phyloP scores from a whole-genome alignment of 2,888 invertebrate species.

The Napeogenes sylphis region DNA sequence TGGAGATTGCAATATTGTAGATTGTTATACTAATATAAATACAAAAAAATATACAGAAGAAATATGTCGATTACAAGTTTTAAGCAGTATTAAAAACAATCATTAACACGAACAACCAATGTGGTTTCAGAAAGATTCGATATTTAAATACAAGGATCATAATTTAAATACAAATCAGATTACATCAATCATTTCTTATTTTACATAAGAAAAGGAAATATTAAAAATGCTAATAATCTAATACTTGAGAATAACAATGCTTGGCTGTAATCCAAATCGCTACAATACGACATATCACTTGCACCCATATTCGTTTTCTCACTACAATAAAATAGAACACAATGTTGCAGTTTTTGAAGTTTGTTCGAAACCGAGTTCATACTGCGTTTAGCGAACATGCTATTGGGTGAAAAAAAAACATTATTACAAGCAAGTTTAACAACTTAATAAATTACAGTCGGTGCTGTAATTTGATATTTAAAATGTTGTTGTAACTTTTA shows the following conservation, averaged over 20 bases:
- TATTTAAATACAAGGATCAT: not conserved
- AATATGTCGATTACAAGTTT: too few relatives aligned
- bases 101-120: too few relatives aligned
- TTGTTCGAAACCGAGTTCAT: not conserved
- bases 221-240: conserved; percentile 33
- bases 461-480: not conserved
- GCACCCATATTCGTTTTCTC: conserved; percentile 16
- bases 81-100: too few relatives aligned
- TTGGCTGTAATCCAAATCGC: conserved; percentile 32
- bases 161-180: not conserved
- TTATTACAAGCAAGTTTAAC: conserved; percentile 4
- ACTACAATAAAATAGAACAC: conserved; percentile 10
- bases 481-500: not conserved
- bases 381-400: not conserved
- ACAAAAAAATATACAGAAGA: too few relatives aligned
- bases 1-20: conserved; percentile 45
- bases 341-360: conserved; percentile 11
- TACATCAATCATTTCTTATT: not conserved
- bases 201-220: conserved; percentile 14
- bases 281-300: conserved; percentile 22
- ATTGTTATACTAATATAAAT: not conserved
- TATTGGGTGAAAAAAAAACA: not conserved
- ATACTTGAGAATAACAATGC: conserved; percentile 30
- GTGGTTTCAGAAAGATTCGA: too few relatives aligned
- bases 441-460: not conserved